Percentiles rank a stretch among this genome's conserved stretches.
phyloP scores from a whole-genome alignment of 1,140 invertebrate species.

The Bemisia tabaci region DNA sequence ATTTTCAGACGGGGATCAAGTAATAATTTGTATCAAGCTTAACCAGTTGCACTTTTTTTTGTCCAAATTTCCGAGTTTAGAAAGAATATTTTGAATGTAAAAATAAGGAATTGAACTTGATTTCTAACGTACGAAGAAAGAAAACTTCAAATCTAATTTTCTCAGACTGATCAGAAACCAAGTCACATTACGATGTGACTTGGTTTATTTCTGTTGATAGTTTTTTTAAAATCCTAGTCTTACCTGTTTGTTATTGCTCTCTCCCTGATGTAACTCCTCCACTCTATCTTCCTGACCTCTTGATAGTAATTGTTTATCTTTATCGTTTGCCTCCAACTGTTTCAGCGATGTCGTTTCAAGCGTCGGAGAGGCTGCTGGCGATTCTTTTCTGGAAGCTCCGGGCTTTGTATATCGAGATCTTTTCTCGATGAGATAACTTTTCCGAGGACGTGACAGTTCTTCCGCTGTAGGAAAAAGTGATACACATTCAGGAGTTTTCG shows the following conservation, averaged over 20 bases:
- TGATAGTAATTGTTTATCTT: background rate
- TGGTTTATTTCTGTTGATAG: no score
- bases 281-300: background rate
- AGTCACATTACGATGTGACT: no score
- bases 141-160: no score
- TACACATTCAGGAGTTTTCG: background rate
- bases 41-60: no score
- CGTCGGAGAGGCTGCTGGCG: background rate
- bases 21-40: no score
- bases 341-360: background rate
- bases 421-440: background rate
- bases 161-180: no score
- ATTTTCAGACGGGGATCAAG: no score
- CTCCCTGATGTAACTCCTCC: background rate
- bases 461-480: background rate
- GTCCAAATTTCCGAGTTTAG: no score
- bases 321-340: background rate
- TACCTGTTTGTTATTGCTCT: background rate
- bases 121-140: no score
- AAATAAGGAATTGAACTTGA: no score
- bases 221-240: no score
- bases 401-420: background rate
- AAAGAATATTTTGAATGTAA: no score
- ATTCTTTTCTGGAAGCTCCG: background rate
- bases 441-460: background rate